These are phyloP conservation scores for Hyphantria cunea DNA, from an alignment of 1,140 invertebrate genomes.

Conservation along the genomic window DNA sequence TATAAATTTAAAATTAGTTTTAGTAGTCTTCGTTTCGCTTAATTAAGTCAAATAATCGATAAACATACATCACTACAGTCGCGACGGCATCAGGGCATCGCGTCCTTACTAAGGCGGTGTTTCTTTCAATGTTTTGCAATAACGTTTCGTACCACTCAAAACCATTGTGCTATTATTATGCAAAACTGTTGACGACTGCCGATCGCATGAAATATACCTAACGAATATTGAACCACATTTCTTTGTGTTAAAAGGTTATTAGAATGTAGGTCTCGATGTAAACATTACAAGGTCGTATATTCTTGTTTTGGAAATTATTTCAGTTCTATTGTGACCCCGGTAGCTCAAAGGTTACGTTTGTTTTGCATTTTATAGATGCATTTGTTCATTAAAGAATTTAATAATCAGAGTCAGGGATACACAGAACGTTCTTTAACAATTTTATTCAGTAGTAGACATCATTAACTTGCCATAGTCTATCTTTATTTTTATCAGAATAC, in stretches of 20 bases:
- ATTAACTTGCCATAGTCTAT: too few species aligned
- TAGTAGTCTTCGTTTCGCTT: not conserved
- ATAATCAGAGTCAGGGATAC: too few species aligned
- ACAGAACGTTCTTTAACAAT: too few species aligned
- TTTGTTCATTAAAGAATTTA: too few species aligned
- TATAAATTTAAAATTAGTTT: too few species aligned
- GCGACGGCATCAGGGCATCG: constrained; percentile 42
- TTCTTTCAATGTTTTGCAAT: constrained; percentile 64
- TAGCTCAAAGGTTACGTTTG: too few species aligned
- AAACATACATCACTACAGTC: constrained; percentile 18
- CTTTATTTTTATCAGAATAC: too few species aligned
- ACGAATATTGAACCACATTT: constrained; percentile 56
- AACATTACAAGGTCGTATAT: constrained; percentile 52
- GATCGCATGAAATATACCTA: constrained; percentile 58
- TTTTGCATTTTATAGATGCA: too few species aligned
- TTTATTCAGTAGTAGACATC: too few species aligned
- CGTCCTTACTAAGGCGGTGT: constrained; percentile 50
- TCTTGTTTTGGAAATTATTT: constrained; percentile 44
- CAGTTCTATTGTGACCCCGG: not conserved
- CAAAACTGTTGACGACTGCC: constrained; percentile 55
- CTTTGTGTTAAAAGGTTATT: constrained; percentile 70
- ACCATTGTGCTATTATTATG: constrained; percentile 76
- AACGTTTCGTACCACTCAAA: constrained; percentile 43
- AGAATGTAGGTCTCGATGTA: constrained; percentile 62
- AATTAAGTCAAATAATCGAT: not conserved